Percentiles rank a stretch among this genome's conserved stretches.
Conservation (phyloP, 2,888 invertebrate species). For the Epinotia nisella region DNA sequence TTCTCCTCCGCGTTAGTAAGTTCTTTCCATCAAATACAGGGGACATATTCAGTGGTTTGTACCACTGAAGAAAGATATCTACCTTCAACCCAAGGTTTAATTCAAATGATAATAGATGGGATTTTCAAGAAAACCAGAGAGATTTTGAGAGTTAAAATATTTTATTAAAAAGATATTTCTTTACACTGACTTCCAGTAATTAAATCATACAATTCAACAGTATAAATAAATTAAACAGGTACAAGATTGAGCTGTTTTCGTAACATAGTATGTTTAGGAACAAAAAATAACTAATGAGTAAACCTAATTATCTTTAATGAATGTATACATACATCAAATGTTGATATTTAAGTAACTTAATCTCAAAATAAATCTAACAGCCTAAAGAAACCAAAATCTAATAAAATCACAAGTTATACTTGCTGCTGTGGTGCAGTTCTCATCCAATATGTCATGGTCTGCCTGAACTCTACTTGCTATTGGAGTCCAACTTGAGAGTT, state of each 20-base stretch:
- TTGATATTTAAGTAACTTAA: neutral
- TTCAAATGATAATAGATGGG: neutral
- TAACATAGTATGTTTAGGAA: conserved; percentile 10
- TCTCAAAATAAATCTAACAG: neutral
- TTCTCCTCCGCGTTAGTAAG: too few relatives aligned
- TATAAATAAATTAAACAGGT: conserved; percentile 54
- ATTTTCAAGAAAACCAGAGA: too few relatives aligned
- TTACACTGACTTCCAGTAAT: conserved; percentile 33
- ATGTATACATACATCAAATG: neutral
- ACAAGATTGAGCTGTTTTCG: conserved; percentile 52
- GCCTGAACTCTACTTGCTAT: neutral
- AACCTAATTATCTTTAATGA: conserved; percentile 1
- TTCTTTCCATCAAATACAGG: too few relatives aligned
- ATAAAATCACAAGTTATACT: neutral
- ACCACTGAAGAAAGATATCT: neutral
- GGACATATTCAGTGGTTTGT: too few relatives aligned
- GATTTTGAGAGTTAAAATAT: neutral
- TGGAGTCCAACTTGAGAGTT: neutral
- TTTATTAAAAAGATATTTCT: conserved; percentile 1
- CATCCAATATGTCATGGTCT: neutral
- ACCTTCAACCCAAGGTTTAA: neutral
- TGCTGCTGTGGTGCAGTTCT: neutral
- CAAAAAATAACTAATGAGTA: conserved; percentile 10
- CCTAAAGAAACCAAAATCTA: neutral
- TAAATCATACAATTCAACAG: conserved; percentile 45